Base-by-base conservation (phyloP, 2,797 vertebrate species). In the Parauchenoglanis ngamensis region DNA sequence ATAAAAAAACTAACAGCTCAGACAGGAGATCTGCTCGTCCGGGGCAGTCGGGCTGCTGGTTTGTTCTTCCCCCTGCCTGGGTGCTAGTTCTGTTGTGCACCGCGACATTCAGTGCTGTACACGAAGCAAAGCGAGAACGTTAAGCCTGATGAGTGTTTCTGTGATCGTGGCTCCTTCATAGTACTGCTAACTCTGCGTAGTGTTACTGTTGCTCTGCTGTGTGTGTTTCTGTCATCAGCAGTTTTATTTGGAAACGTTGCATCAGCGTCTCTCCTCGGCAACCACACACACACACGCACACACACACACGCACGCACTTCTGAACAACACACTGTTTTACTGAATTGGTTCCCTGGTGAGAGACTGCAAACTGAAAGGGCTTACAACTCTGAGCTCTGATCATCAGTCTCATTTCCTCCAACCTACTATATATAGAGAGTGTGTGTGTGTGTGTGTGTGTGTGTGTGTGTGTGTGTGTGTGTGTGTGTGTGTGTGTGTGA, bases 221-320 rank as follows among this genome's bases (percentile, higher is more conserved):
- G 67, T 35, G 23, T 8, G 40, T 40, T 46, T 73, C 40, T 70
- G 56, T 63, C 56, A 17, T 87, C 86, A 82, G 68, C 86, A 7
- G 28, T 82, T 56, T 77, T 15, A 52, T 87, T 76, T 59, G 61
- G 44, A 49, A 52, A 35, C 28, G 21, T 75, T 73, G 87, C 44
- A 28, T 85, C 87, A 85, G 75, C 54, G 31, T 12, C 57, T 52
- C 8, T 44, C n/a, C n/a, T 44, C 17, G 23, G 46, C 49, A 44
- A 28, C 1, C 40, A 44, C 79, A 63, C 56, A 35, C 40, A 21
- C 56, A 85, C 2, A 40, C 11, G 13, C 25, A 81, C 57, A 21
- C 17, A 81, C 57, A 21, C 17, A 17, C 49, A 52, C 49, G 12
- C 49, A 52, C 49, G 17, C 56, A 21, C 56, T 6, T 52, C 35